A percentile compares a stretch with the other conserved stretches of the same genome.
phyloP scores from a whole-genome alignment of 2,797 vertebrate genomes.

The Catamblyrhynchus diadema region DNA sequence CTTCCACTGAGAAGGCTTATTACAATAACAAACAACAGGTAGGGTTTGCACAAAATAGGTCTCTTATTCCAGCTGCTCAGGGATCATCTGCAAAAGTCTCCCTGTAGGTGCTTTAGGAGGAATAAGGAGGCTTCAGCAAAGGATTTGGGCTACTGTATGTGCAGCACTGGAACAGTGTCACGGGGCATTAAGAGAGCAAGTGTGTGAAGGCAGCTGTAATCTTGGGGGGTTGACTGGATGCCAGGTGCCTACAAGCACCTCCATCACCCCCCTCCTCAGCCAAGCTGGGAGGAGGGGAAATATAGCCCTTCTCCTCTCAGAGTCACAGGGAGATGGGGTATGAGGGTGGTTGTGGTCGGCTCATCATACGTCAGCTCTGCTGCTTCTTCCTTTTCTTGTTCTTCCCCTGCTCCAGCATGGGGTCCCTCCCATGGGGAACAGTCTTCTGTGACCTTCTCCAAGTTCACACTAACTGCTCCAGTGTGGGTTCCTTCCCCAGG shows the following conservation, averaged over 20 bases:
- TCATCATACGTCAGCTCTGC: neutral
- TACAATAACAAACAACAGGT: constrained; percentile 52
- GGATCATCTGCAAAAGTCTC: constrained; percentile 10
- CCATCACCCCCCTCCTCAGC: neutral
- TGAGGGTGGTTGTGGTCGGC: neutral
- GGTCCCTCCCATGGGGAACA: neutral
- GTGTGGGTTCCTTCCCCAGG: neutral
- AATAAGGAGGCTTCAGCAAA: constrained; percentile 3
- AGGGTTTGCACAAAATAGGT: neutral
- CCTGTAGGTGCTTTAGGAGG: neutral
- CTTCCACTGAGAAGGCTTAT: constrained; percentile 41
- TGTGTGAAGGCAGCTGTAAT: neutral
- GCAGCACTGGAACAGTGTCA: neutral
- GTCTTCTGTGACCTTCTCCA: neutral
- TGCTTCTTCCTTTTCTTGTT: neutral
- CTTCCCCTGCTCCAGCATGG: neutral
- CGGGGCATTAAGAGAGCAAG: neutral
- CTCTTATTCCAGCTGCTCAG: neutral
- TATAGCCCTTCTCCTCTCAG: neutral
- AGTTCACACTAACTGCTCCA: neutral
- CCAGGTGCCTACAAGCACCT: neutral
- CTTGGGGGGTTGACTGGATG: neutral
- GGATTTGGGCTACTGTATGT: neutral
- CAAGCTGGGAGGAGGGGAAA: neutral
- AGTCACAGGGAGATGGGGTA: neutral